Evolutionary conservation across 2,797 vertebrate genomes (phyloP), one percentile per base, ranked within the genome.

Genomic region (Epinephelus coioides): DNA sequence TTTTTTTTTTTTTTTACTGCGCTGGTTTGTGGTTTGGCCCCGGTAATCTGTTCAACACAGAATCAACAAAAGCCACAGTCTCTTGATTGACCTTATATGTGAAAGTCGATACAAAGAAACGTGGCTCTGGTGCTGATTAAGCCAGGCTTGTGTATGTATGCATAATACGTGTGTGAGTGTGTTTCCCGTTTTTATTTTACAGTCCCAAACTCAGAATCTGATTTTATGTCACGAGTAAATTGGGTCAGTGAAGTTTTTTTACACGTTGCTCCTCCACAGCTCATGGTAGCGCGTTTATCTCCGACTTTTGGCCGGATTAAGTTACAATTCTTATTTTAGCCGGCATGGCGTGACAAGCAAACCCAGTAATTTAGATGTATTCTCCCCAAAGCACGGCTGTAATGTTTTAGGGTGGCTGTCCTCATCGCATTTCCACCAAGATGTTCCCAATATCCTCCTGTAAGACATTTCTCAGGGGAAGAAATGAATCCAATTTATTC

Each of bases 281-380:
- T 91, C 82, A 76, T 65, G 67, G 90, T 92, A 73, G 89, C 90
- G 17, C 61, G 66, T 89, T 91, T 87, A 79, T 91, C 88, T 81
- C 83, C 4, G 88, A 91, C 89, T 86, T 88, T 87, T 86, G 78
- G 65, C 67, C 64, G 75, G 92, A 94, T 95, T 92, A 92, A 89
- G 92, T 94, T 93, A 90, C 93, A 83, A 64, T 90, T 96, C 93
- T 94, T 93, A 89, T 94, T 95, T 94, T 93, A 90, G 91, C 89
- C 81, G 73, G 75, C 89, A 79, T 88, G 90, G 89, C 84, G 84
- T 94, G 95, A 94, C 94, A 95, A 92, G 91, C 89, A 85, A 91
- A 90, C 83, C 89, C 90, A 25, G 90, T 95, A 94, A 95, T 94
- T 94, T 92, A 94, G 93, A 95, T 72, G 79, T 90, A 94, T 95